Percentiles rank a stretch among this genome's conserved stretches.
These are phyloP conservation scores for Strigamia maritima DNA, from an alignment of 2,888 invertebrate species.

Conservation along the genomic window DNA sequence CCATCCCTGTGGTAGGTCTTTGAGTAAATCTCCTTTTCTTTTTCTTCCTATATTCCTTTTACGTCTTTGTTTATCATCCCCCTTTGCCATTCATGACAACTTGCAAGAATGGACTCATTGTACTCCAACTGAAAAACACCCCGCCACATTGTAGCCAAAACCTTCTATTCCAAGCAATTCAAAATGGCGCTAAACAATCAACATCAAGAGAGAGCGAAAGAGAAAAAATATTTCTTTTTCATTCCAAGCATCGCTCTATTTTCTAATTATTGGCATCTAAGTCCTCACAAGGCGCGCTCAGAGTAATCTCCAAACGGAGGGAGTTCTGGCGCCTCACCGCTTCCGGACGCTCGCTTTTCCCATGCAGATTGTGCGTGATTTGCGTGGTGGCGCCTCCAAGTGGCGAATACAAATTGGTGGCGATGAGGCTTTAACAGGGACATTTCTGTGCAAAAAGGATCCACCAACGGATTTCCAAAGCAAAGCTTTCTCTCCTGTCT, in stretches of 20 bases:
- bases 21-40: constrained; percentile 11
- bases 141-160: background rate
- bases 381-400: constrained; percentile 20
- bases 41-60: background rate
- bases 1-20: constrained; percentile 16
- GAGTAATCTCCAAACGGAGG: background rate
- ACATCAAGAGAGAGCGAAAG: background rate
- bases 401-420: constrained; percentile 23
- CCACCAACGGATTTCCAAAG: constrained; percentile 16
- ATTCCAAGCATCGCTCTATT: background rate
- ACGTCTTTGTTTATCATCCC: constrained; percentile 23
- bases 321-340: background rate
- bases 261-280: background rate
- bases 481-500: constrained; percentile 19
- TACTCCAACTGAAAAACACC: constrained; percentile 6
- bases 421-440: background rate
- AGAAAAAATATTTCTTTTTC: background rate
- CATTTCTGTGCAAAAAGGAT: constrained; percentile 23
- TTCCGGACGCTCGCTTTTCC: constrained; percentile 1
- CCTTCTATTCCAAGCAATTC: background rate
- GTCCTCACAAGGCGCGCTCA: background rate
- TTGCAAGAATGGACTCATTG: constrained; percentile 11
- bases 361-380: constrained; percentile 20
- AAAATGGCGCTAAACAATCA: background rate
- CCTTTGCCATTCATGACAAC: constrained; percentile 6